A percentile compares a stretch with the other conserved stretches of the same genome.
Conservation (phyloP, 2,797 vertebrate genomes). For the Ispidina lecontei region DNA sequence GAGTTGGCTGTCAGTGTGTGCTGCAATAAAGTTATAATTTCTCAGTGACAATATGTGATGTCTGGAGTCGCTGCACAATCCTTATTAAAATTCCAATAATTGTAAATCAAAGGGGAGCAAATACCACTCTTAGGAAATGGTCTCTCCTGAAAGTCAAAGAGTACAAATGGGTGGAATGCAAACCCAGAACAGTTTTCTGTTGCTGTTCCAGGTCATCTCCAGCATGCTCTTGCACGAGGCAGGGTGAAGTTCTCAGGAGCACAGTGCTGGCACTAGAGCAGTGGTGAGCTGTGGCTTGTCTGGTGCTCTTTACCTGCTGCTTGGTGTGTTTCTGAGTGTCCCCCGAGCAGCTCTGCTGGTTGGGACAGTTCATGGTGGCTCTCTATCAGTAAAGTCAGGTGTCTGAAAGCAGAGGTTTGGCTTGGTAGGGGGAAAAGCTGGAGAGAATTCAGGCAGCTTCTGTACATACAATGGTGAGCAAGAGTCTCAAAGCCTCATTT, state of each 20-base stretch:
- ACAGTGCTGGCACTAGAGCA: rapidly evolving
- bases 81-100: constrained; percentile 83
- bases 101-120: constrained; percentile 82
- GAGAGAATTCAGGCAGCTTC: background rate
- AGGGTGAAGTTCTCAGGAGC: background rate
- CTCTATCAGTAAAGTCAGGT: background rate
- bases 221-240: background rate
- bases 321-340: background rate
- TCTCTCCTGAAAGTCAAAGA: constrained; percentile 63
- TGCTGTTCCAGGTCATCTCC: background rate
- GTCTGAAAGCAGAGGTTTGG: background rate
- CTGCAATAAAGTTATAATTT: constrained; percentile 82
- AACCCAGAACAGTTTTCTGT: constrained; percentile 1
- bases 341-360: background rate
- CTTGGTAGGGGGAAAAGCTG: background rate
- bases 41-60: constrained; percentile 74
- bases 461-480: background rate
- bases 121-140: constrained; percentile 70
- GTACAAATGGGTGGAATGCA: constrained; percentile 11
- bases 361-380: background rate
- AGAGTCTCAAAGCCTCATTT: background rate
- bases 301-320: background rate
- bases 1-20: constrained; percentile 79
- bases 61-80: constrained; percentile 69
- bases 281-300: background rate